A percentile compares a stretch with the other conserved stretches of the same genome.
Evolutionary conservation across 2,888 invertebrate genomes (phyloP).

Genomic region (Drosophila paranaensis): DNA sequence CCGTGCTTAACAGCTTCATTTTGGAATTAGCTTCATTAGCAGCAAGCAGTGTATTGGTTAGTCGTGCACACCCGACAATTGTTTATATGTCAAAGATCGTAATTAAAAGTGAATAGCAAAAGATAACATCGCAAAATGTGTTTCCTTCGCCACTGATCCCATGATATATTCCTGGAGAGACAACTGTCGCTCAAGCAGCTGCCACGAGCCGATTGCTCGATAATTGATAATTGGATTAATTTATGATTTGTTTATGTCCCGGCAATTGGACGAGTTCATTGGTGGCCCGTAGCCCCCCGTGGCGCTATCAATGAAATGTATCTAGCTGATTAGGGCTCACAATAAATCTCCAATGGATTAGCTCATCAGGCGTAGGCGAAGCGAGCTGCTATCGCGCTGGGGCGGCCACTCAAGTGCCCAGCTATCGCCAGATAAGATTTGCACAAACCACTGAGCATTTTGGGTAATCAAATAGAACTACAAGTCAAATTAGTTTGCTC

Average conservation of each 20-base stretch:
- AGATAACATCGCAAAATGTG: neutral
- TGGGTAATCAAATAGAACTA: neutral
- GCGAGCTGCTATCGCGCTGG: slow-evolving; percentile 26
- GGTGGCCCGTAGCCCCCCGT: slow-evolving; percentile 4
- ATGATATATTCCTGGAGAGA: neutral
- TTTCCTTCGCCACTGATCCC: neutral
- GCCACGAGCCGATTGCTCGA: slow-evolving; percentile 1
- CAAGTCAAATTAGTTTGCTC: neutral
- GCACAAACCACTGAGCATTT: neutral
- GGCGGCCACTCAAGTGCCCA: slow-evolving; percentile 18
- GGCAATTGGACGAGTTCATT: neutral
- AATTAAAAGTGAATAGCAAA: neutral
- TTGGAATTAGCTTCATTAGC: no score
- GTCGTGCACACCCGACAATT: neutral
- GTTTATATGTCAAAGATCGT: neutral
- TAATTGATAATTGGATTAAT: slow-evolving; percentile 10
- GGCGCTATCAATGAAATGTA: slow-evolving; percentile 8
- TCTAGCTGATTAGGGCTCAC: slow-evolving; percentile 21
- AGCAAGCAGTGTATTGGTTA: neutral
- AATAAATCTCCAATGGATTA: slow-evolving; percentile 49
- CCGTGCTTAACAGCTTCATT: no score
- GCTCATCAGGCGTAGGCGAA: neutral
- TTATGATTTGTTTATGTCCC: slow-evolving; percentile 10
- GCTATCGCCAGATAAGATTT: slow-evolving; percentile 58
- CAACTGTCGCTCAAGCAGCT: no score